phyloP scores from a whole-genome alignment of 2,888 invertebrate genomes.

The Seira ritae region DNA sequence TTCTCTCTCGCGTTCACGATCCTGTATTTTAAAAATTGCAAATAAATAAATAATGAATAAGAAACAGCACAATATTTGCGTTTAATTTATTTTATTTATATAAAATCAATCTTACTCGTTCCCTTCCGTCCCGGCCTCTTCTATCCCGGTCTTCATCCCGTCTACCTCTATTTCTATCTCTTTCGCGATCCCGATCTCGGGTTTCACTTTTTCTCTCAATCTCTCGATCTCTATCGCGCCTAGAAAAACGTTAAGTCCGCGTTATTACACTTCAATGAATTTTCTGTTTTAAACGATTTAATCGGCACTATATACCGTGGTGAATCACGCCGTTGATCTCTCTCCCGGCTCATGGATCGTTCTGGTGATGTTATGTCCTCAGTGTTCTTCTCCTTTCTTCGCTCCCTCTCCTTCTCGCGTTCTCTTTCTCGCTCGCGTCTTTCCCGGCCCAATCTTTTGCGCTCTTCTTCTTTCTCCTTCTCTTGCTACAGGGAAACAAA shows the following conservation, averaged over 20 bases:
- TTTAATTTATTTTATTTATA: neutral
- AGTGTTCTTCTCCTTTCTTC: conserved; percentile 74
- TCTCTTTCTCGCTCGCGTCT: conserved; percentile 75
- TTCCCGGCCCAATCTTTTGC: conserved; percentile 75
- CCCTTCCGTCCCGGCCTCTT: conserved; percentile 53
- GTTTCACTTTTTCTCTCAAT: conserved; percentile 43
- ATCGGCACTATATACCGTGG: no score
- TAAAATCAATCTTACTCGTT: neutral
- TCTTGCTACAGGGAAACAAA: conserved; percentile 79
- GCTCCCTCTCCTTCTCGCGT: conserved; percentile 76
- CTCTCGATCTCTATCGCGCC: conserved; percentile 72
- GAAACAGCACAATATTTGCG: neutral
- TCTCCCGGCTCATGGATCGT: conserved; percentile 56
- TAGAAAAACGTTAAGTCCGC: no score
- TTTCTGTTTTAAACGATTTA: no score
- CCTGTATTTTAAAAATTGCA: conserved; percentile 45
- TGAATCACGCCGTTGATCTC: conserved; percentile 40
- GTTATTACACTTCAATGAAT: no score
- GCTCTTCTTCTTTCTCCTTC: conserved; percentile 83
- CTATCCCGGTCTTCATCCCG: conserved; percentile 55
- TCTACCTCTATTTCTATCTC: conserved; percentile 38
- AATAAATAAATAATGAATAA: neutral
- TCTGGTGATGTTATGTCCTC: conserved; percentile 75
- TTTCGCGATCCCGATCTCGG: conserved; percentile 51
- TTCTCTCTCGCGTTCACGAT: conserved; percentile 75